Evolutionary conservation across 2,797 vertebrate species (phyloP).

Genomic region (Capromys pilorides): DNA sequence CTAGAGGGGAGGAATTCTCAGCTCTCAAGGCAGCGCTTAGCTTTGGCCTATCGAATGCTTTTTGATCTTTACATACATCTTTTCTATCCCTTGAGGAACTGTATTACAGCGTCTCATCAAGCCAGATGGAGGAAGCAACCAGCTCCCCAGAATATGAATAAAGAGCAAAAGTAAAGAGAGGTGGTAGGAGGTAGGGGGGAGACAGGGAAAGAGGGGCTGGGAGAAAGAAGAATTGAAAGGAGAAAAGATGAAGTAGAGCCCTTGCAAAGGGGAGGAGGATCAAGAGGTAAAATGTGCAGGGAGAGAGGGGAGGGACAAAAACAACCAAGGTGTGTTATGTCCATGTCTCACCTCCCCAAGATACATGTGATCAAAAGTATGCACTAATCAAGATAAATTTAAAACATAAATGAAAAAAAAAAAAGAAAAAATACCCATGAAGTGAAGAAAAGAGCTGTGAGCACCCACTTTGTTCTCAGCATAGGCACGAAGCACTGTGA

Average conservation of each 20-base stretch:
- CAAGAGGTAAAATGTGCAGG: neutral
- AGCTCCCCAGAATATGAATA: neutral
- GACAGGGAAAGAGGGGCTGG: neutral
- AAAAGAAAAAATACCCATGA: neutral
- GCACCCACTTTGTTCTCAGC: neutral
- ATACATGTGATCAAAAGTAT: neutral
- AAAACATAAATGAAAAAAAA: neutral
- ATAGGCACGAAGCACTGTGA: neutral
- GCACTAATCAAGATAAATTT: neutral
- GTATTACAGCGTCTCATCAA: neutral
- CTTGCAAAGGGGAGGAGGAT: neutral
- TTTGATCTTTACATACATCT: neutral
- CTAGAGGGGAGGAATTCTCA: conserved; percentile 16
- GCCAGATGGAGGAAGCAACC: neutral
- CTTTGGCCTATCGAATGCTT: neutral
- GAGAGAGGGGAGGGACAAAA: neutral
- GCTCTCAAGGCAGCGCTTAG: conserved; percentile 19
- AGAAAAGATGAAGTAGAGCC: neutral
- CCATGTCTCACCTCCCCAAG: neutral
- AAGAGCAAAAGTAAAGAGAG: neutral
- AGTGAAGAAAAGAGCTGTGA: neutral
- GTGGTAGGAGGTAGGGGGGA: neutral
- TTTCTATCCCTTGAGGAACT: conserved; percentile 7
- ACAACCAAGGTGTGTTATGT: neutral
- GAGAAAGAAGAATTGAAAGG: neutral